These are phyloP conservation scores for Sclerurus mexicanus DNA, from an alignment of 2,113 vertebrate genomes.

Conservation along the genomic window DNA sequence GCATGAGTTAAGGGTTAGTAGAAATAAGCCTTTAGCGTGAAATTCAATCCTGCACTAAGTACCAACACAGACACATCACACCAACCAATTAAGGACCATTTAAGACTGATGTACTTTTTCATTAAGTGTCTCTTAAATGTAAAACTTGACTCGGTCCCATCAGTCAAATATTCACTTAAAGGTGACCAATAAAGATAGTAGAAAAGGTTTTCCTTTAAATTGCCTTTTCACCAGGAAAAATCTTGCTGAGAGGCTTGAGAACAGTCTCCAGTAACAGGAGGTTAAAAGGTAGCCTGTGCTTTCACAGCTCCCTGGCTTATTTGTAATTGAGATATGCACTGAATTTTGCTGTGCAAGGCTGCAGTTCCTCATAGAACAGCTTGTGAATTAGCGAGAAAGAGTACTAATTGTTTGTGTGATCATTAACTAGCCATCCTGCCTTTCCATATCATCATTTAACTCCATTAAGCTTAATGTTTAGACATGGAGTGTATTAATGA, in stretches of 20 bases:
- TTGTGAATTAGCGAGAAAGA: constrained; percentile 37
- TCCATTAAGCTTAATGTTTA: constrained; percentile 49
- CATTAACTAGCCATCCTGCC: constrained; percentile 4
- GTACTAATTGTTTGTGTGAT: constrained; percentile 19
- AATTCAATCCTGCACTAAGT: constrained; percentile 38
- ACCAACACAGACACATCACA: not conserved
- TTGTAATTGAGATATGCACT: not conserved
- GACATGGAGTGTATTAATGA: not conserved
- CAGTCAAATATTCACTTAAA: constrained; percentile 46
- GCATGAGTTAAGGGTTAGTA: constrained; percentile 24
- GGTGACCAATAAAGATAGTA: not conserved
- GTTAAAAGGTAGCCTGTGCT: constrained; percentile 9
- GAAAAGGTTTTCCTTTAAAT: constrained; percentile 13
- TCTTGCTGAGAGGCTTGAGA: not conserved
- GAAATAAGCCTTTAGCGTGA: constrained; percentile 39
- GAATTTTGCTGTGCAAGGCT: constrained; percentile 18
- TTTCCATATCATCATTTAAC: constrained; percentile 37
- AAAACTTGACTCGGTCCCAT: not conserved
- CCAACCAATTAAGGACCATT: constrained; percentile 18
- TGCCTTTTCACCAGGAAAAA: not conserved
- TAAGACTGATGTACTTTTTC: constrained; percentile 33
- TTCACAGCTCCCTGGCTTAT: not conserved
- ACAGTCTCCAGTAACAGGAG: not conserved
- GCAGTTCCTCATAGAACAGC: constrained; percentile 2
- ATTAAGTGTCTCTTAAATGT: constrained; percentile 23